Base-by-base conservation (phyloP, 2,113 vertebrate species). In the Connochaetes taurinus region DNA sequence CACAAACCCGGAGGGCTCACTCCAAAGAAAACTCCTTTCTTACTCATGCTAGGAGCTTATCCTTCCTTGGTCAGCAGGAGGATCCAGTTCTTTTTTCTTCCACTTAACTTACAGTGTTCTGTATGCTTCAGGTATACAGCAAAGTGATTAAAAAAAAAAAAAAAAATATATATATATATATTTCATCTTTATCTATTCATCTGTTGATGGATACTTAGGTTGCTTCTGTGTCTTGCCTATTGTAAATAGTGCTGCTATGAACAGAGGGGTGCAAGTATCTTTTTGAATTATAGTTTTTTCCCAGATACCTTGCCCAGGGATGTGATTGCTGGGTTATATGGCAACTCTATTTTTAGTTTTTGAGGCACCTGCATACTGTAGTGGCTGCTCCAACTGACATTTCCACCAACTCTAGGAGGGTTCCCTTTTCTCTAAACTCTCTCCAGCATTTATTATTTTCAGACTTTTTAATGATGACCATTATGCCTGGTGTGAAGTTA, bases 1-100 rank as follows among this genome's bases (percentile, higher is more conserved):
- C 3, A 3, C 5, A 2, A 4, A 8, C 29, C 14, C 6, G 3
- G 2, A 5, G 0, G 11, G 15, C 53, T 50, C 47, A 12, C 25
- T 25, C 8, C 17, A 62, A 13, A 16, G 62, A 43, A 1, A 7
- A 16, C 23, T 0, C 29, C 40, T 50, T 88, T 74, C 29, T 71
- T 31, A 45, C 8, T 31, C 13, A 12, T 3, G 25, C 47, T 40
- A 0, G 0, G 4, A 36, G 62, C 21, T 27, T 23, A 31, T 10
- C 6, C 43, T 43, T 4, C 4, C 0, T 15, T 53, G 58, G 33
- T 36, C 45, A 55, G 52, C 16, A 31, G 50, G 33, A 57, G 12
- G 50, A 50, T 10, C 7, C 81, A 7, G 5, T 29, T 64, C 15
- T 80, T 80, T 80, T 50, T 17, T 17, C 45, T 80, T 50, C 15